Evolutionary conservation across 2,888 invertebrate genomes (phyloP).

Genomic region (Mantis religiosa): DNA sequence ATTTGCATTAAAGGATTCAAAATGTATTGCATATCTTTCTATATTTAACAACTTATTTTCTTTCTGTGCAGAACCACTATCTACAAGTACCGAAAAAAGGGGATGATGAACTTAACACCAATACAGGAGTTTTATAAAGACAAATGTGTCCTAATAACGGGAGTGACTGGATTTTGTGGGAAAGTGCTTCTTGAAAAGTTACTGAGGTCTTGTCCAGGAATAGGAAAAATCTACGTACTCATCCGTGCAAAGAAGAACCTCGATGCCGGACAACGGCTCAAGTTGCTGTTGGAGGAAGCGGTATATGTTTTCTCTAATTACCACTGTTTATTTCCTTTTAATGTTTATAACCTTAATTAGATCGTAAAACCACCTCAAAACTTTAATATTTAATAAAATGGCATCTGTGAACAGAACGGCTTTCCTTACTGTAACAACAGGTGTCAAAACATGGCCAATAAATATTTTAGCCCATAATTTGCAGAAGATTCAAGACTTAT

Average conservation of each 20-base stretch:
- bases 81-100: background rate
- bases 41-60: no score
- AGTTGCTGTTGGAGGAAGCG: background rate
- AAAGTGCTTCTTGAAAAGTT: background rate
- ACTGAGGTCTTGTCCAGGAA: background rate
- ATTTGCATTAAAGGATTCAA: no score
- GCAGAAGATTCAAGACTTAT: no score
- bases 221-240: background rate
- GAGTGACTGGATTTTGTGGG: background rate
- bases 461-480: no score
- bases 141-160: background rate
- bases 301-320: background rate
- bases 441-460: no score
- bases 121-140: background rate
- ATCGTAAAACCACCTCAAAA: no score
- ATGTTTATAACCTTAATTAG: no score
- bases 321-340: no score
- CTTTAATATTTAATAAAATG: no score
- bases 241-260: background rate
- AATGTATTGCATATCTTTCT: no score
- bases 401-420: no score
- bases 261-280: background rate
- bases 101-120: background rate
- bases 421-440: no score
- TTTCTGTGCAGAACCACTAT: background rate